Base-by-base conservation (phyloP, 2,888 invertebrate species). In the Drosophila lacicola region DNA sequence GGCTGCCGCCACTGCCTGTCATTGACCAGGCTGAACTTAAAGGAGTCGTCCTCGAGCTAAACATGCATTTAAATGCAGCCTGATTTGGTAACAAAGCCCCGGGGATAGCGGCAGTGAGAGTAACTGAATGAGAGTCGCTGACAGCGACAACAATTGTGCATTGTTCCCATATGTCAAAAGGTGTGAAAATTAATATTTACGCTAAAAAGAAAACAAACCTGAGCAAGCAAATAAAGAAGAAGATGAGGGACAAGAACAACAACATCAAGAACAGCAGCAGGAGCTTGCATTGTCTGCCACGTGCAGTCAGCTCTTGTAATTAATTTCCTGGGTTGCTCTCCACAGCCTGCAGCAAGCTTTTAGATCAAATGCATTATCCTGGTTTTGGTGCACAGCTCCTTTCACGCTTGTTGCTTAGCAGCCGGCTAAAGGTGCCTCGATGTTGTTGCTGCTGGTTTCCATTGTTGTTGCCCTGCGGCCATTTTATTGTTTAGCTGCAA, bases 141-240 rank as follows among this genome's bases (percentile, higher is more conserved):
- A 64, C 72, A 65, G 49, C 51, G 64, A 63, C 61, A 72, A 53
- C 66, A 72, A 70, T 67, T 57, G 55, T 29, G 51, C 74, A 63
- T 60, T 71, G 71, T 57, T 44, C 42, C 19, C 39, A 19, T 34
- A 45, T 70, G 29, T 71, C 56, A 66, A 70, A 85, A 82, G 85
- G 90, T 86, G 85, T 56, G 83, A 88, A 86, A 80, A 82, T 84
- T 82, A 86, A 90, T 86, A 88, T 82, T 82, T 88, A 66, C 73
- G 57, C 42, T 53, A 65, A 69, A 71, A 62, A 60, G 65, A 47
- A 47, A 53, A 42, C 39, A 50, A 56, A 11, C 51, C 34, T 17
- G 51, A 29, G 41, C 41, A 36, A 53, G 47, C 37, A 17, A 29
- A 29, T 29, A 29, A 8, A 2, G 41, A 47, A 50, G 39, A 21